Conservation (phyloP, 2,113 vertebrate genomes). For the human (Homo sapiens) region DNA sequence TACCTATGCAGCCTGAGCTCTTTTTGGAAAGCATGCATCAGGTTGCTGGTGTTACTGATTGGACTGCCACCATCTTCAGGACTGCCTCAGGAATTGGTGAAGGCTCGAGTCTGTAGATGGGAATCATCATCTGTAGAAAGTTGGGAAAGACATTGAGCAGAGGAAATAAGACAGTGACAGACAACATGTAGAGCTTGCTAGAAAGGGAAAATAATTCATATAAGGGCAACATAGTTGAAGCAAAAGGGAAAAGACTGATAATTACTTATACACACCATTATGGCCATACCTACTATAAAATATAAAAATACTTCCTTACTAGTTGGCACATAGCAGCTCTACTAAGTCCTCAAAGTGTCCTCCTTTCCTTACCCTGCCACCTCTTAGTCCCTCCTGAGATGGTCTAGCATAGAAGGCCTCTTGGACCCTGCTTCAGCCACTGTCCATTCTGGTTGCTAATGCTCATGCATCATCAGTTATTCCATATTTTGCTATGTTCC, state of each 20-base stretch:
- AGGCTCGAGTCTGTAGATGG: neutral
- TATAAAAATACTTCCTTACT: neutral
- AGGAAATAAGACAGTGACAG: neutral
- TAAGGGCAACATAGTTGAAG: neutral
- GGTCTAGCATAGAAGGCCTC: neutral
- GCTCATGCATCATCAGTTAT: neutral
- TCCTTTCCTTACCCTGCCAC: neutral
- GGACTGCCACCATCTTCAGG: neutral
- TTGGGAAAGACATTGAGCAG: neutral
- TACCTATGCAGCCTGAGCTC: neutral
- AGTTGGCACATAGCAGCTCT: neutral
- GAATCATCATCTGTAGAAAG: neutral
- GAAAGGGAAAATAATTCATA: neutral
- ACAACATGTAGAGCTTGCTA: neutral
- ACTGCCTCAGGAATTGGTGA: neutral
- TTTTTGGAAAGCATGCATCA: slow-evolving; percentile 1
- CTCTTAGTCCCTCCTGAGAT: neutral
- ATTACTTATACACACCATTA: neutral
- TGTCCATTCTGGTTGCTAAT: neutral
- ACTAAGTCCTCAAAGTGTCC: neutral
- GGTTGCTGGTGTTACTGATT: neutral
- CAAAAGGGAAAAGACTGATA: neutral
- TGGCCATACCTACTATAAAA: neutral
- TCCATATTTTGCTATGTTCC: neutral
- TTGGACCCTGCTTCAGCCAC: neutral